Conservation (phyloP, 2,113 vertebrate species). For the Sebastes schlegelii region DNA sequence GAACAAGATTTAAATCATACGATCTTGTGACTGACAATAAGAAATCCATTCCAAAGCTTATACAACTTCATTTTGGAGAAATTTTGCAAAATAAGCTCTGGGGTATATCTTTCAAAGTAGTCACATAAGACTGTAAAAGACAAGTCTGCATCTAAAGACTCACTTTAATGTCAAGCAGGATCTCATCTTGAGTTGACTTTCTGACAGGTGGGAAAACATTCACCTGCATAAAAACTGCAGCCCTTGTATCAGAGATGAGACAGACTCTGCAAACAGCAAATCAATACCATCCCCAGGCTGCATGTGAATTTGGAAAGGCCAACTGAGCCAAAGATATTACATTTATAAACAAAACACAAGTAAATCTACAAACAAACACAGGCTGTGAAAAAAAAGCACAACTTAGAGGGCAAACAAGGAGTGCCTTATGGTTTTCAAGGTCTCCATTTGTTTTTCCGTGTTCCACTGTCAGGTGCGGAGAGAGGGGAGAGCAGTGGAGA, state of each 20-base stretch:
- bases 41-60: background rate
- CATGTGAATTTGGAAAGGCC: conserved; percentile 62
- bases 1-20: background rate
- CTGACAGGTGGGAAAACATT: conserved; percentile 77
- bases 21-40: background rate
- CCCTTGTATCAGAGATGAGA: conserved; percentile 72
- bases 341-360: conserved; percentile 60
- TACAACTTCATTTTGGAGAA: conserved; percentile 8
- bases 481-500: conserved; percentile 61
- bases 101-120: conserved; percentile 22
- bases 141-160: conserved; percentile 37
- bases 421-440: conserved; percentile 84
- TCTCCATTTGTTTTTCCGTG: conserved; percentile 84
- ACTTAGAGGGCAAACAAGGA: conserved; percentile 79
- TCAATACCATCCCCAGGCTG: conserved; percentile 77
- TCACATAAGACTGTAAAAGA: conserved; percentile 32
- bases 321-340: conserved; percentile 44
- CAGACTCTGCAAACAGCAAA: conserved; percentile 76
- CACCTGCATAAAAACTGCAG: conserved; percentile 66
- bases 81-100: conserved; percentile 39
- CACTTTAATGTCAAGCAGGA: conserved; percentile 52
- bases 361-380: conserved; percentile 61
- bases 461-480: conserved; percentile 75
- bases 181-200: conserved; percentile 60
- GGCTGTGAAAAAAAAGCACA: conserved; percentile 28